A percentile compares a stretch with the other conserved stretches of the same genome.
Evolutionary conservation across 1,140 invertebrate species (phyloP).

Genomic region (Temnothorax nylanderi): DNA sequence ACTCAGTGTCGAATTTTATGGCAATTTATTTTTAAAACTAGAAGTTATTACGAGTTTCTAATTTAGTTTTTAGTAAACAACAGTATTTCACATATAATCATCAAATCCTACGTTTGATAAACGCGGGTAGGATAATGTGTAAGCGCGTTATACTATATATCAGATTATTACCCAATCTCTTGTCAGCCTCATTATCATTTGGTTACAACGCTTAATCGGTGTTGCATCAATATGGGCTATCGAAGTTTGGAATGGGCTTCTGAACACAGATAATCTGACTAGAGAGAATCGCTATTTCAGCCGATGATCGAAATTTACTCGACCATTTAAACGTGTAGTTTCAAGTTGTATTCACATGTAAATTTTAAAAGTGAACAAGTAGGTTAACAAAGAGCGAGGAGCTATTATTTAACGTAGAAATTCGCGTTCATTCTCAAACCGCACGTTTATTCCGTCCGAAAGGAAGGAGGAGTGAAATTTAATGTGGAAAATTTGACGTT

Average conservation of each 20-base stretch:
- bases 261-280: conserved; percentile 20
- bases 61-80: background rate
- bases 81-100: background rate
- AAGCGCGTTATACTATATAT: background rate
- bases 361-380: background rate
- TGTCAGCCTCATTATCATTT: conserved; percentile 45
- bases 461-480: conserved; percentile 4
- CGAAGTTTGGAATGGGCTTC: conserved; percentile 15
- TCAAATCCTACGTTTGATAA: background rate
- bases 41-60: background rate
- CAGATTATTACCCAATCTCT: conserved; percentile 36
- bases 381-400: background rate
- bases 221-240: conserved; percentile 10
- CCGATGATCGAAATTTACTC: conserved; percentile 3
- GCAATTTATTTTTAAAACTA: background rate
- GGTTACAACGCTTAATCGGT: conserved; percentile 47
- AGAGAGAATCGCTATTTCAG: conserved; percentile 13
- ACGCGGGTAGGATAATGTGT: background rate
- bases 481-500: conserved; percentile 49
- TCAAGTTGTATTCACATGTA: background rate
- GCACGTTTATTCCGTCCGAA: background rate
- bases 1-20: background rate
- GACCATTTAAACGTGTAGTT: background rate
- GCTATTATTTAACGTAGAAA: conserved; percentile 8
- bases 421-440: background rate